A percentile compares a stretch with the other conserved stretches of the same genome.
Evolutionary conservation across 2,797 vertebrate genomes (phyloP).

Genomic region (Silurus lanzhouensis): DNA sequence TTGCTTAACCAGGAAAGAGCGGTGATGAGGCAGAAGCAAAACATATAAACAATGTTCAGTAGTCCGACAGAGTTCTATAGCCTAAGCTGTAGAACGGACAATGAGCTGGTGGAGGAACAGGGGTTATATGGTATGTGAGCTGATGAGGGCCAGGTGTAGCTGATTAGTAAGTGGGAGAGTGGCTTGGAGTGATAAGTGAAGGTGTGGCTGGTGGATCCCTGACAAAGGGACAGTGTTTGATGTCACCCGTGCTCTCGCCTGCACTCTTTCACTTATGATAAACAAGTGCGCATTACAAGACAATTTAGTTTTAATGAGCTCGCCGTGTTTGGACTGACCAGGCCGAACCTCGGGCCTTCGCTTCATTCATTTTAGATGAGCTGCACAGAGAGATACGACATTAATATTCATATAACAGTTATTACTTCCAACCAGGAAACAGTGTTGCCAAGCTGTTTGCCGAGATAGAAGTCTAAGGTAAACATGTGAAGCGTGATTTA

Average conservation of each 20-base stretch:
- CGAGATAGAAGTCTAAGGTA: constrained; percentile 67
- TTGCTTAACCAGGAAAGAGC: too few relatives aligned
- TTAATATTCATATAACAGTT: constrained; percentile 75
- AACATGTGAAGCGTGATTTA: constrained; percentile 71
- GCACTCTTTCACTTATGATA: constrained; percentile 60
- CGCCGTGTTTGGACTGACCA: constrained; percentile 70
- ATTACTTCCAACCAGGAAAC: constrained; percentile 66
- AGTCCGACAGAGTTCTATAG: too few relatives aligned
- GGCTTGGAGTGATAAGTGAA: too few relatives aligned
- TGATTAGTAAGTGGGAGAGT: too few relatives aligned
- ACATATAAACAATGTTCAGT: too few relatives aligned
- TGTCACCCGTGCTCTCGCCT: constrained; percentile 19
- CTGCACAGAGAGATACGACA: constrained; percentile 71
- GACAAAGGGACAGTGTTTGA: constrained; percentile 36
- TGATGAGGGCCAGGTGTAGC: too few relatives aligned
- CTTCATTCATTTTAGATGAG: constrained; percentile 77
- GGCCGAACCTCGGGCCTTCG: constrained; percentile 65
- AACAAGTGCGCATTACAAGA: constrained; percentile 73
- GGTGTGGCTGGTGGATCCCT: too few relatives aligned
- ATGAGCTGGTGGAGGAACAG: too few relatives aligned
- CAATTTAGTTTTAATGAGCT: constrained; percentile 74
- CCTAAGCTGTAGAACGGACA: too few relatives aligned
- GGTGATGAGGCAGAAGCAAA: too few relatives aligned
- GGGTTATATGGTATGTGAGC: too few relatives aligned
- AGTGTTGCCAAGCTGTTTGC: constrained; percentile 64